phyloP scores from a whole-genome alignment of 2,888 invertebrate species.

The Archips crataeganus region DNA sequence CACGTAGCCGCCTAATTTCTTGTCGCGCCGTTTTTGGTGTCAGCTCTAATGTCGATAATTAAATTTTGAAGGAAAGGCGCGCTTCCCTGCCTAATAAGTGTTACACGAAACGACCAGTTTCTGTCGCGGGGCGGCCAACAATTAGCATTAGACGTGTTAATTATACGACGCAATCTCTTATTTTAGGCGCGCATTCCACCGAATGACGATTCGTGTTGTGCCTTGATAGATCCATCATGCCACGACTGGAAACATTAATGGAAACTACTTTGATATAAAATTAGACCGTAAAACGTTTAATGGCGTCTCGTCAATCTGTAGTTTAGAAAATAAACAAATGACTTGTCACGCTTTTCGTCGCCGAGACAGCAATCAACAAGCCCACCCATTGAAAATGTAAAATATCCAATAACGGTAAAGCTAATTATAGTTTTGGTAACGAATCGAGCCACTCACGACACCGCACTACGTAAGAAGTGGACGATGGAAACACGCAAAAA shows the following conservation, averaged over 20 bases:
- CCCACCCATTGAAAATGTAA: slow-evolving; percentile 72
- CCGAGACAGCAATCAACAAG: slow-evolving; percentile 58
- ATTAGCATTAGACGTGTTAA: slow-evolving; percentile 82
- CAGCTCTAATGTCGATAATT: slow-evolving; percentile 79
- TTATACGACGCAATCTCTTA: slow-evolving; percentile 57
- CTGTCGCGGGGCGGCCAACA: slow-evolving; percentile 68
- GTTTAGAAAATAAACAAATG: slow-evolving; percentile 66
- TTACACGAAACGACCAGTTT: slow-evolving; percentile 74
- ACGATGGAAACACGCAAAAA: slow-evolving; percentile 72
- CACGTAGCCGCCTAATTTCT: slow-evolving; percentile 61
- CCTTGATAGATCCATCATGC: slow-evolving; percentile 37
- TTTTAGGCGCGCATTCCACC: slow-evolving; percentile 60
- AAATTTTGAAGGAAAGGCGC: slow-evolving; percentile 78
- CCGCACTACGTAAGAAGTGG: slow-evolving; percentile 60
- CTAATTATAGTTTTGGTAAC: slow-evolving; percentile 78
- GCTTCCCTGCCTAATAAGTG: slow-evolving; percentile 73
- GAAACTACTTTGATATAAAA: slow-evolving; percentile 38
- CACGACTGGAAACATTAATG: slow-evolving; percentile 24
- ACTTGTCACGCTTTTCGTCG: slow-evolving; percentile 67
- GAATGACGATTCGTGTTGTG: slow-evolving; percentile 47
- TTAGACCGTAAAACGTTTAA: slow-evolving; percentile 41
- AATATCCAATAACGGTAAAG: slow-evolving; percentile 75
- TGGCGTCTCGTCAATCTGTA: slow-evolving; percentile 41
- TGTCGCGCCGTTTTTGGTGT: slow-evolving; percentile 69
- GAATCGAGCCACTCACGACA: slow-evolving; percentile 78